Evolutionary conservation across 2,797 vertebrate genomes (phyloP), one percentile per base, ranked within the genome.

Genomic region (Yasuhikotakia modesta): DNA sequence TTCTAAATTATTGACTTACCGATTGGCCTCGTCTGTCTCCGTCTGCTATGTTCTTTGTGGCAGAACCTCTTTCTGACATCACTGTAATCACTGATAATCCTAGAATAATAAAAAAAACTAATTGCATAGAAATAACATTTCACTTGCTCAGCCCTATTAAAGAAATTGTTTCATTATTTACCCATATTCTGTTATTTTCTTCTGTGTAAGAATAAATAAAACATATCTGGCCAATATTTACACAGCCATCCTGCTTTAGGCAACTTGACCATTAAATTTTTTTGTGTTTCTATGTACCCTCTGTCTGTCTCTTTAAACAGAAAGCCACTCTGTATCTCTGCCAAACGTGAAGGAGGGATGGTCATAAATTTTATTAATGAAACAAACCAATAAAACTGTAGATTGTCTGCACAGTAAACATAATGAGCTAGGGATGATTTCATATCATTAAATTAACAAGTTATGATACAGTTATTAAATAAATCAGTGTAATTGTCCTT

Each of bases 11-110:
- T 16, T 21, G 5, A 12, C 93, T 88, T 87, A 97, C 96, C 93
- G 91, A 95, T 88, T 94, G 95, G 32, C 82, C 87, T 84, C 88
- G 93, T 87, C 84, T 48, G 77, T 97, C 94, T 64, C 91, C 95
- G 87, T 98, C 96, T 89, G 96, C 94, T 11, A 91, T 85, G 79
- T 94, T 95, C 92, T 93, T 96, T 39, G 89, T 92, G 70, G 93
- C 91, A 2, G 91, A 93, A 88, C 92, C 92, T 14, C 91, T 94
- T 91, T 97, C 96, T 76, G 94, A 96, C 96, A 97, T 96, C n/a
- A n/a, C n/a, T 90, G 91, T 93, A 90, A 90, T 91, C 87, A 90
- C 89, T 91, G 87, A 89, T 82, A 90, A 89, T 90, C 91, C 91
- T 92, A 91, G 84, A 86, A 84, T 80, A 82, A 86, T 46, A 89